Conservation (phyloP, 2,113 vertebrate species). For the Melanerpes aurifrons region DNA sequence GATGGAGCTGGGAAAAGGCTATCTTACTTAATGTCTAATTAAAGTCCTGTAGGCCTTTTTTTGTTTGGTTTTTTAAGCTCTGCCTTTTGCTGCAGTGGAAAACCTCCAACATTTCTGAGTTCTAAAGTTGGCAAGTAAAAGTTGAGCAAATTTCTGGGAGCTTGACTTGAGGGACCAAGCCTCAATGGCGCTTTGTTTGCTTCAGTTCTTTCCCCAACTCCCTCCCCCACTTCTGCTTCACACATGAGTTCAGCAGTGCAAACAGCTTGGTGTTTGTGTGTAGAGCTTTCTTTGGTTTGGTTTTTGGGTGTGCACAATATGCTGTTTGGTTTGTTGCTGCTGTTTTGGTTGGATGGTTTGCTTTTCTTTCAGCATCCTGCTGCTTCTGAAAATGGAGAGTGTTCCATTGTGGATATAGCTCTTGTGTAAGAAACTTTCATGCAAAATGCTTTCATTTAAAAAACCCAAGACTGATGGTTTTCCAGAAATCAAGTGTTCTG, state of each 20-base stretch:
- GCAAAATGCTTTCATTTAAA: background rate
- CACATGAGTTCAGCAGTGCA: background rate
- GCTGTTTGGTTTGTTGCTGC: no score
- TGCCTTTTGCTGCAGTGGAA: background rate
- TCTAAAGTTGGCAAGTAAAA: background rate
- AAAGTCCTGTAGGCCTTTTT: background rate
- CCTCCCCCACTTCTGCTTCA: background rate
- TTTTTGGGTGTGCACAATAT: background rate
- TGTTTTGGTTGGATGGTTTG: no score
- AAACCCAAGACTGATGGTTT: background rate
- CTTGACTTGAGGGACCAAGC: background rate
- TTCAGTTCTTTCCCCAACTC: background rate
- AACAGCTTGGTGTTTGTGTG: background rate
- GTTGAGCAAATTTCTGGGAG: background rate
- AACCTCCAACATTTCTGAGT: background rate
- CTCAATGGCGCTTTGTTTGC: background rate
- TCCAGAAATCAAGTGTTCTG: background rate
- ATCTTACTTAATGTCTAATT: conserved; percentile 9
- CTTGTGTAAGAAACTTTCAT: background rate
- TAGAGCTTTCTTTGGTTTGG: background rate
- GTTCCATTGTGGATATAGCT: background rate
- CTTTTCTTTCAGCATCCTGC: background rate
- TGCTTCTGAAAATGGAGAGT: background rate
- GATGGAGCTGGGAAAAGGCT: background rate
- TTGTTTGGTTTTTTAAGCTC: background rate